Base-by-base conservation (phyloP, 2,888 invertebrate species). In the Ommatoiulus sabulosus region DNA sequence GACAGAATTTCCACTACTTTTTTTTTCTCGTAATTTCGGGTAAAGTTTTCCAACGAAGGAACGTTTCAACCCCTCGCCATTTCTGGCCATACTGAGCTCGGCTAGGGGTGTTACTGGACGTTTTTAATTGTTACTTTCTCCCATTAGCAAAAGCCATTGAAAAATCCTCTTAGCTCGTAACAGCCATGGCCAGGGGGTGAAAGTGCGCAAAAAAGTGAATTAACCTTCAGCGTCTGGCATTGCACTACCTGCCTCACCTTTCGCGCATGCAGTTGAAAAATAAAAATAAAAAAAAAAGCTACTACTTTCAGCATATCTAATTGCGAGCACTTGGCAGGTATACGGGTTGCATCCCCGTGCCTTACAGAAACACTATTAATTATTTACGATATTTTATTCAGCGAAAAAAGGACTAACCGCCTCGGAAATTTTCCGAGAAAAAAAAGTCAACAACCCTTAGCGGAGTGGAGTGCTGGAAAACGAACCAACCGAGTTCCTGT, bases 351-450 rank as follows among this genome's bases (percentile, higher is more conserved):
- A 80, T 80, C 80, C 80, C 80, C 80, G 80, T 80, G 80, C 80
- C 80, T 80, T 80, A 80, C 80, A 80, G 80, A 80, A 52, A 80
- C 80, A 80, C 80, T 80, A 80, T 80, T 80, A 80, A 80, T 80
- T 80, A 80, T 80, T 80, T 80, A 35, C 35, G 80, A 80, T 80
- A 80, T 80, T 80, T 80, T 80, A 80, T 80, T 80, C 35, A 15
- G 15, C 3, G 15, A 24, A 80, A 80, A 43, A 72, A 6, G 24
- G 24, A 24, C 72, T 48, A n/a, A 10, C 72, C 72, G 3, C 72
- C 72, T 72, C 8, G 72, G 80, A 43, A 80, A 12, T 80, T 80
- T 80, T 80, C 80, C 80, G 15, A 35, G 80, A 80, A 80, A 80
- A 63, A 57, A 80, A 80, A 35, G 80, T 80, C 80, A 80, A 80